Conservation (phyloP, 2,797 vertebrate species). For the Tachyglossus aculeatus region DNA sequence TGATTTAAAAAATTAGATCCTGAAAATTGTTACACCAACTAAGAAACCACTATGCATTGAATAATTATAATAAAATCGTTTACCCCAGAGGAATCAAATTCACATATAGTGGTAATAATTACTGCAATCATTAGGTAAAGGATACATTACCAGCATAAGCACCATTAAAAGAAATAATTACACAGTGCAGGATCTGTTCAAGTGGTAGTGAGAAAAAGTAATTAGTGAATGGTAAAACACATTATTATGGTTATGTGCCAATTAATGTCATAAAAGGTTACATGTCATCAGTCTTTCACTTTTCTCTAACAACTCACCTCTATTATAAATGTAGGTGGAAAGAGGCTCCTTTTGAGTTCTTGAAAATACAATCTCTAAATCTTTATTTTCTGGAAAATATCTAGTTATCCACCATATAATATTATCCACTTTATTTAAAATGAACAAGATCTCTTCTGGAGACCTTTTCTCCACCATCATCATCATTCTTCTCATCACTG, state of each 20-base stretch:
- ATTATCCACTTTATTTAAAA: not conserved
- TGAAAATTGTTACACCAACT: slow-evolving; percentile 22
- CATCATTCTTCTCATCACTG: too few species aligned
- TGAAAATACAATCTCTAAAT: not conserved
- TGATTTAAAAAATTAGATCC: too few species aligned
- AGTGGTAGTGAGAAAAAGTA: slow-evolving; percentile 48
- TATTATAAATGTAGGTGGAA: too few species aligned
- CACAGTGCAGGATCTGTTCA: slow-evolving; percentile 42
- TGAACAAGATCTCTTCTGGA: not conserved
- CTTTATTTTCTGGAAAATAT: not conserved
- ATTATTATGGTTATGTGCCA: slow-evolving; percentile 10
- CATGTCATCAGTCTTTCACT: not conserved
- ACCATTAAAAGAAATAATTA: slow-evolving; percentile 60
- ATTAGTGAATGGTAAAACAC: slow-evolving; percentile 50
- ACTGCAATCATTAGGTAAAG: slow-evolving; percentile 54
- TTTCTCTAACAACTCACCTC: too few species aligned
- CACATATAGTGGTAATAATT: slow-evolving; percentile 52
- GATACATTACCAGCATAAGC: slow-evolving; percentile 54
- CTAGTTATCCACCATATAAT: too few species aligned
- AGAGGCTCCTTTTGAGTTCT: not conserved
- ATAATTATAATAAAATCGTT: slow-evolving; percentile 46
- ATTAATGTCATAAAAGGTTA: not conserved
- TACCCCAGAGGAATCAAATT: slow-evolving; percentile 47
- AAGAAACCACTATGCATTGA: slow-evolving; percentile 51
- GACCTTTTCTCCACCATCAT: not conserved